A percentile compares a stretch with the other conserved stretches of the same genome.
Evolutionary conservation across 2,888 invertebrate genomes (phyloP).

Genomic region (Holacanthella duospinosa): DNA sequence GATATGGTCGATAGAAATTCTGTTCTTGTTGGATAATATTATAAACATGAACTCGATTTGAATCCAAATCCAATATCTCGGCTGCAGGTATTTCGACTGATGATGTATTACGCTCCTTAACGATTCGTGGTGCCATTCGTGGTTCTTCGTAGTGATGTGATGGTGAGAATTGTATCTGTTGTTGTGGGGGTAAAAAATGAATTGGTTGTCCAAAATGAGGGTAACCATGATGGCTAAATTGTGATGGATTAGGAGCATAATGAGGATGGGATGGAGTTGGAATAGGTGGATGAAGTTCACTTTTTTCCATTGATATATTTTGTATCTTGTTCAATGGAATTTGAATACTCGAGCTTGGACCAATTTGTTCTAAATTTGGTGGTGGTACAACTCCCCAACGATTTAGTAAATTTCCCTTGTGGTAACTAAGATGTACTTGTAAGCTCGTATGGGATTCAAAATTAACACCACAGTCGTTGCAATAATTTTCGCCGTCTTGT

Average conservation of each 20-base stretch:
- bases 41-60: conserved; percentile 69
- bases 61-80: conserved; percentile 76
- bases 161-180: conserved; percentile 12
- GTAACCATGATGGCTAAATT: not conserved
- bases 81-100: conserved; percentile 46
- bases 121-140: not conserved
- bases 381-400: conserved; percentile 57
- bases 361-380: not conserved
- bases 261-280: not conserved
- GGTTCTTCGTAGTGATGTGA: not conserved
- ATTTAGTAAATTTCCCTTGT: conserved; percentile 62
- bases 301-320: too few species aligned
- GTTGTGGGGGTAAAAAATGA: not conserved
- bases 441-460: conserved; percentile 66
- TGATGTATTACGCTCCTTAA: not conserved
- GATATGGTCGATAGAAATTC: conserved; percentile 34
- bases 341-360: not conserved
- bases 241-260: not conserved
- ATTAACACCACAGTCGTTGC: conserved; percentile 63
- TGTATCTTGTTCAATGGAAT: not conserved
- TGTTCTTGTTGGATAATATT: conserved; percentile 21
- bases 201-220: not conserved
- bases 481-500: conserved; percentile 43
- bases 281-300: not conserved
- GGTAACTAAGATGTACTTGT: conserved; percentile 68